Conservation (phyloP, 2,888 invertebrate species). For the Nomada goodeniana region DNA sequence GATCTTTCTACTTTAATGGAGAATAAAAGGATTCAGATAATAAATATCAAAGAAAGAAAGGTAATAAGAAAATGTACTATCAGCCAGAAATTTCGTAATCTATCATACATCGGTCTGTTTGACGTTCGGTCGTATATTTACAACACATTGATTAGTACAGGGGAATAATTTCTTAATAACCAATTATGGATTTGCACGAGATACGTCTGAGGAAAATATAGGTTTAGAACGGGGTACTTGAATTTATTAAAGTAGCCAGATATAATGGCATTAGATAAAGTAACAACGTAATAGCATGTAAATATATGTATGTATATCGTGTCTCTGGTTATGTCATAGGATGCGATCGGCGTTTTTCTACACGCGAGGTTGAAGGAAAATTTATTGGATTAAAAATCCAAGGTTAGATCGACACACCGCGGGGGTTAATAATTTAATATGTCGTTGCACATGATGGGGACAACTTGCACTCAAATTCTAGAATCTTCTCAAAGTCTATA, state of each 20-base stretch:
- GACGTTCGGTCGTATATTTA: background rate
- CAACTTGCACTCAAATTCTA: background rate
- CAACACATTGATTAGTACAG: background rate
- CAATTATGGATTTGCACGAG: background rate
- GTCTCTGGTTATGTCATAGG: constrained; percentile 44
- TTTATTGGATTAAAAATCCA: constrained; percentile 59
- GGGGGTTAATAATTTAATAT: constrained; percentile 8
- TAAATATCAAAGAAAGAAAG: too few relatives aligned
- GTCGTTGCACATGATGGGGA: background rate
- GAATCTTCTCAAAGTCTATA: background rate
- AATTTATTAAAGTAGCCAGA: constrained; percentile 5
- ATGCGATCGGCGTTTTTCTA: constrained; percentile 26
- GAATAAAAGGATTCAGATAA: too few relatives aligned
- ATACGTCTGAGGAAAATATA: background rate
- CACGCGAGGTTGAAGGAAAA: constrained; percentile 56
- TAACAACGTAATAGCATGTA: constrained; percentile 21
- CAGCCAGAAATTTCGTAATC: too few relatives aligned
- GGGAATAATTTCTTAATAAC: background rate
- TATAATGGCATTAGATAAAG: constrained; percentile 35
- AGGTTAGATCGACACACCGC: constrained; percentile 34
- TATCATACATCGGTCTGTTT: background rate
- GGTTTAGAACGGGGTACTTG: background rate
- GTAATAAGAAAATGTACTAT: too few relatives aligned
- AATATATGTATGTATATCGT: constrained; percentile 14
- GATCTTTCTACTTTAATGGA: too few relatives aligned